These are phyloP conservation scores for Nomada hirtipes DNA, from an alignment of 2,888 invertebrate genomes.

Conservation along the genomic window DNA sequence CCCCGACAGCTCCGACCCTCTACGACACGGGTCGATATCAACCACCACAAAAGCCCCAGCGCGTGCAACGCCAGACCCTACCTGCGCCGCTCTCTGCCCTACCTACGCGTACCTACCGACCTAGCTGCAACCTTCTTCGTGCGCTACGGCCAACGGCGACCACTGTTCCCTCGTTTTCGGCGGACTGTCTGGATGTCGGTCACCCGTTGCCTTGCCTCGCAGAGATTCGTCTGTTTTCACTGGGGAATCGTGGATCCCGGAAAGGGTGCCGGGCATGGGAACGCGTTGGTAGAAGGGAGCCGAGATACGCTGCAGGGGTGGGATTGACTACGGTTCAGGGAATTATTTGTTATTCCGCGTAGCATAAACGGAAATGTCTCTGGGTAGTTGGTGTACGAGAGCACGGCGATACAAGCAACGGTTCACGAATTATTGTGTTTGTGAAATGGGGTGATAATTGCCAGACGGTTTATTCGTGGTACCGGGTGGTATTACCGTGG, in stretches of 20 bases:
- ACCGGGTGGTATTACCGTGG: no score
- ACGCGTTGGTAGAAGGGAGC: no score
- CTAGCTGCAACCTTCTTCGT: constrained; percentile 48
- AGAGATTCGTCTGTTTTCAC: not conserved
- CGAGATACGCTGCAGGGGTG: no score
- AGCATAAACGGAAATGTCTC: no score
- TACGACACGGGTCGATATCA: constrained; percentile 82
- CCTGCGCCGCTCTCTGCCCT: constrained; percentile 57
- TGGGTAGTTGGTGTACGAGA: no score
- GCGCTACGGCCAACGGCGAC: constrained; percentile 6
- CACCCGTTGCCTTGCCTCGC: constrained; percentile 10
- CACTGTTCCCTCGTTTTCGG: constrained; percentile 23
- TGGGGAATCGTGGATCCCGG: not conserved
- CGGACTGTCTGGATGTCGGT: constrained; percentile 36
- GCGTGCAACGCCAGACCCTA: constrained; percentile 65
- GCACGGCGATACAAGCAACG: no score
- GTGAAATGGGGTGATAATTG: no score
- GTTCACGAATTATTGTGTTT: no score
- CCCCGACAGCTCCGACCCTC: constrained; percentile 77
- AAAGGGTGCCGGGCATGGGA: no score
- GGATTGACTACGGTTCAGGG: no score
- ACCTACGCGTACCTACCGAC: constrained; percentile 49
- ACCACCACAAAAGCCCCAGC: constrained; percentile 74
- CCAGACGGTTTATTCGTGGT: no score
- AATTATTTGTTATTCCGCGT: no score